A percentile compares a stretch with the other conserved stretches of the same genome.
These are phyloP conservation scores for Corydoras sp. DNA, from an alignment of 2,113 vertebrate genomes.

Conservation along the genomic window DNA sequence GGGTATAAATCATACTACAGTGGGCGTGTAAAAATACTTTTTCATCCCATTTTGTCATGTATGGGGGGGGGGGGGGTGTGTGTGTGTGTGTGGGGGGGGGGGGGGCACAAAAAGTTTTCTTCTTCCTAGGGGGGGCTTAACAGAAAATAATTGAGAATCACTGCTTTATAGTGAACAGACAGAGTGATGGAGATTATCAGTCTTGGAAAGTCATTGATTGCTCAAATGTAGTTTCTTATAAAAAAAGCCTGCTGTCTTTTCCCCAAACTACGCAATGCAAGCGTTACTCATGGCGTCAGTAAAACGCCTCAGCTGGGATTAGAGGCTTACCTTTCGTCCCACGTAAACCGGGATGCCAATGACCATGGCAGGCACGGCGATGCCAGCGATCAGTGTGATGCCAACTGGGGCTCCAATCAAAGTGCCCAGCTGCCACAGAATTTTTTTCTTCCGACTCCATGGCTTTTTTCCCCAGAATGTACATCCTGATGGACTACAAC, in stretches of 20 bases:
- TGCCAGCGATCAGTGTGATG: slow-evolving; percentile 95
- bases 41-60: no score
- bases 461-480: slow-evolving; percentile 99
- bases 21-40: no score
- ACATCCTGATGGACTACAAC: slow-evolving; percentile 90
- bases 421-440: slow-evolving; percentile 95
- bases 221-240: slow-evolving; percentile 6
- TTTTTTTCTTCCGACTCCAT: slow-evolving; percentile 99
- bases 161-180: neutral
- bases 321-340: slow-evolving; percentile 82
- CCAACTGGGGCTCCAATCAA: slow-evolving; percentile 94
- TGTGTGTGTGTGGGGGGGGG: no score
- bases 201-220: neutral
- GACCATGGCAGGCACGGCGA: slow-evolving; percentile 96
- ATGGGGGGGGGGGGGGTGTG: no score
- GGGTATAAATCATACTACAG: no score
- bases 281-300: neutral
- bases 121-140: no score
- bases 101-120: no score
- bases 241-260: slow-evolving; percentile 1
- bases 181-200: slow-evolving; percentile 9
- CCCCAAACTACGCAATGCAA: neutral
- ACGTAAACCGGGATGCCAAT: slow-evolving; percentile 97
- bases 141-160: no score
- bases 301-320: neutral